Conservation (phyloP, 2,113 vertebrate genomes). For the Ammodramus savannarum region DNA sequence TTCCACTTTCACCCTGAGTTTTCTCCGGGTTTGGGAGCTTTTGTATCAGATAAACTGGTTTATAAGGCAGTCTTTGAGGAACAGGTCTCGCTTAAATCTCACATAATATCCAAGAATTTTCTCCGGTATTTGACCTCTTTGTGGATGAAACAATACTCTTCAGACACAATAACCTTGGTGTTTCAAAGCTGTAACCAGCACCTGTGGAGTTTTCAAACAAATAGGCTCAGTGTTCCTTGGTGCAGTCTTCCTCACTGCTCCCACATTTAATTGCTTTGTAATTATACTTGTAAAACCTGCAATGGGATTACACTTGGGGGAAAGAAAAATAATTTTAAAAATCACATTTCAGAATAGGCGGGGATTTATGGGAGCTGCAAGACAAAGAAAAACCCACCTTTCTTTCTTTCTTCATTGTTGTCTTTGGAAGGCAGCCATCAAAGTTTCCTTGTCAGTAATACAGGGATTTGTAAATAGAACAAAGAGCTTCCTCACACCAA, state of each 20-base stretch:
- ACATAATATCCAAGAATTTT: conserved; percentile 13
- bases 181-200: neutral
- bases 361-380: conserved; percentile 17
- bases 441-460: conserved; percentile 44
- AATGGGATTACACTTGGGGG: neutral
- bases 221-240: neutral
- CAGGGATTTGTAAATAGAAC: conserved; percentile 40
- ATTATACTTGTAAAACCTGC: neutral
- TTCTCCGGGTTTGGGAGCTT: neutral
- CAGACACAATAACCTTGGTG: neutral
- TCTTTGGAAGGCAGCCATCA: conserved; percentile 39
- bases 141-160: neutral
- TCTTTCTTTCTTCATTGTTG: conserved; percentile 34
- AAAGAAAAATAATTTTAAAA: neutral
- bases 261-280: neutral
- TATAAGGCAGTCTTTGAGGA: neutral
- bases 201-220: conserved; percentile 20
- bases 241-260: neutral
- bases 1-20: neutral
- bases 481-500: conserved; percentile 19
- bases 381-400: conserved; percentile 58
- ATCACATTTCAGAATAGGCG: neutral
- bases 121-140: neutral
- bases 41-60: neutral
- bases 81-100: neutral